phyloP scores from a whole-genome alignment of 30 jellyfish, hydroid and myxozoan species.

The Catostylus mosaicus region DNA sequence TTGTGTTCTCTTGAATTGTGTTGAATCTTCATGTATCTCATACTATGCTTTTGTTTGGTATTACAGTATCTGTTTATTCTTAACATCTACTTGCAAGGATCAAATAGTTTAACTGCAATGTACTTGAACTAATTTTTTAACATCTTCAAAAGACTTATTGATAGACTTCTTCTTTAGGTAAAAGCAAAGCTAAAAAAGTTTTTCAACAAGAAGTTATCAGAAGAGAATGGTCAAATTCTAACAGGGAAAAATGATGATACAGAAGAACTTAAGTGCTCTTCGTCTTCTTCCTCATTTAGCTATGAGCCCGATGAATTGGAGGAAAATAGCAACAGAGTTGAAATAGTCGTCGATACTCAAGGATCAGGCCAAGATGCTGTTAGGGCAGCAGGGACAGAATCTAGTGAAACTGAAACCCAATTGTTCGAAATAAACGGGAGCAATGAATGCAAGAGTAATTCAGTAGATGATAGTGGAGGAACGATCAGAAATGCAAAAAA shows the following conservation, averaged over 20 bases:
- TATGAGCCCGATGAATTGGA: not conserved
- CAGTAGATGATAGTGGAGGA: not conserved
- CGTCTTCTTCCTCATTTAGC: conserved; percentile 5
- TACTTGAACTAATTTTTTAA: too few species aligned
- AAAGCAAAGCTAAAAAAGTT: conserved; percentile 2
- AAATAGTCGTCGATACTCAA: not conserved
- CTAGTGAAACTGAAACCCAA: not conserved
- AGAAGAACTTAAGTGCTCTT: not conserved
- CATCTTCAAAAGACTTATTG: too few species aligned
- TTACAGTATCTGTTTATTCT: too few species aligned
- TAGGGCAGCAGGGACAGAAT: not conserved
- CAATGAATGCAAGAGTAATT: not conserved
- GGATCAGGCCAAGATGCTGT: not conserved
- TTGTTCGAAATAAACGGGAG: not conserved
- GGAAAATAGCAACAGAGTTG: conserved; percentile 4
- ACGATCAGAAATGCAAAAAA: too few species aligned
- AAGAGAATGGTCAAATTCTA: not conserved
- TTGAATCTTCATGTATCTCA: too few species aligned
- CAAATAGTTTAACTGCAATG: too few species aligned
- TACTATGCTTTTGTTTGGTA: too few species aligned
- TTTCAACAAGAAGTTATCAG: not conserved
- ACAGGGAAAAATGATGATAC: not conserved
- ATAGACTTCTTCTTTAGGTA: too few species aligned
- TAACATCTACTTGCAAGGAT: too few species aligned
- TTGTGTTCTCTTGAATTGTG: too few species aligned